Evolutionary conservation across 2,797 vertebrate genomes (phyloP), one percentile per base, ranked within the genome.

Genomic region (Dallia pectoralis): DNA sequence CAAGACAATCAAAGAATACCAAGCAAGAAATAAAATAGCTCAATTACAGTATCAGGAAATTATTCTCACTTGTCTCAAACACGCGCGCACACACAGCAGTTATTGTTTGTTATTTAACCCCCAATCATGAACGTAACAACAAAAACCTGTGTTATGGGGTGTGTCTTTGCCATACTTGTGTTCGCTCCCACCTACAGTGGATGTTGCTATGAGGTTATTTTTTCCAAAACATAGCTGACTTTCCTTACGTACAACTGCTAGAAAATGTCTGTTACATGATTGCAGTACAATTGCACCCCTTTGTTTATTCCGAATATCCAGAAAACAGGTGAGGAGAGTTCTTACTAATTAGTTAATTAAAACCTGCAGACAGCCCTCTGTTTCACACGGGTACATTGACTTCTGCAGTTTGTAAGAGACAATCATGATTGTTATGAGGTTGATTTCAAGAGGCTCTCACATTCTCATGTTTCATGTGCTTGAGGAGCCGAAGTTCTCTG

Each of bases 381-480:
- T 44, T 44, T 44, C 40, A 44, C 40, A 44, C 12, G 11, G 11
- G 40, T 44, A 44, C 40, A 44, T 14, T 44, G 40, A 44, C 40
- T 11, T 11, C 40, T 44, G 14, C 4, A 44, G 1, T 44, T 19
- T 16, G 64, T 59, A 16, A 25, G 3, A 59, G 53, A 27, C 53
- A 59, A 11, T 9, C 4, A 12, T 25, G 11, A 8, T 67, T 33
- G 6, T 64, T 33, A 40, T 11, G 7, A 40, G 29, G 32, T 22
- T 36, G n/a, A 33, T 14, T 66, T 14, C 3, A 30, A 27, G n/a
- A 15, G 6, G 29, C 1, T 89, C 95, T 94, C 88, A 97, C 97
- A 2, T 97, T 98, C 84, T 97, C 96, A 0, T 97, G 96, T 76
- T 94, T 95, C 96, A 98, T 98, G 89, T 97, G 96, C 62, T 97